phyloP scores from a whole-genome alignment of 2,888 invertebrate species.

The Abrostola tripartita region DNA sequence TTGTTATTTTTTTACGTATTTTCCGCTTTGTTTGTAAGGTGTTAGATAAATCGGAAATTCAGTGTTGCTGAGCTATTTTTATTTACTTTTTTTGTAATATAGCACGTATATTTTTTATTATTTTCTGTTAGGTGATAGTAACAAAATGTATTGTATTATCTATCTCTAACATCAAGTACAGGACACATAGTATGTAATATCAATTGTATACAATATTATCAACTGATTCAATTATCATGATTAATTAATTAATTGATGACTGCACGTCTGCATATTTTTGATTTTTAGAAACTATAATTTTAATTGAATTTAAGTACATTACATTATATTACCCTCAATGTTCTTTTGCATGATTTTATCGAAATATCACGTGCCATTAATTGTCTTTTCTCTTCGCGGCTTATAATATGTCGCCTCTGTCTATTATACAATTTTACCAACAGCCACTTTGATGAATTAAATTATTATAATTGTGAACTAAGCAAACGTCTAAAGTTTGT shows the following conservation, averaged over 20 bases:
- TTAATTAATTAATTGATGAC: constrained; percentile 55
- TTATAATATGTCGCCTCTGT: constrained; percentile 38
- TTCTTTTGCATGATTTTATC: constrained; percentile 55
- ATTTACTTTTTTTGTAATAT: constrained; percentile 80
- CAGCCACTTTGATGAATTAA: constrained; percentile 31
- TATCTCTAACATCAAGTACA: constrained; percentile 69
- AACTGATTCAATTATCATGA: constrained; percentile 61
- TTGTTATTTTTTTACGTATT: constrained; percentile 57
- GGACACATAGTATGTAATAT: constrained; percentile 65
- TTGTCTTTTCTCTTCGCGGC: constrained; percentile 38
- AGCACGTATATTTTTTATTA: constrained; percentile 81
- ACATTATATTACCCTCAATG: constrained; percentile 46
- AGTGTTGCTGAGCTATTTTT: constrained; percentile 80
- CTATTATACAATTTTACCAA: constrained; percentile 26
- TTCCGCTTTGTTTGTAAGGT: constrained; percentile 65
- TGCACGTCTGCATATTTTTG: constrained; percentile 58
- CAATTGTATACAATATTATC: constrained; percentile 62
- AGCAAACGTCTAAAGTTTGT: constrained; percentile 29
- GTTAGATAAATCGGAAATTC: constrained; percentile 72
- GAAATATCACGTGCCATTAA: constrained; percentile 68
- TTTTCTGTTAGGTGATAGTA: constrained; percentile 76
- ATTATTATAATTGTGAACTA: constrained; percentile 32
- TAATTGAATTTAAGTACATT: constrained; percentile 59
- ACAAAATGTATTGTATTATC: constrained; percentile 64
- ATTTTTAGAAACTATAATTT: constrained; percentile 56